Evolutionary conservation across 2,888 invertebrate species (phyloP), one percentile per base, ranked within the genome.

Genomic region (Pandemis heparana): DNA sequence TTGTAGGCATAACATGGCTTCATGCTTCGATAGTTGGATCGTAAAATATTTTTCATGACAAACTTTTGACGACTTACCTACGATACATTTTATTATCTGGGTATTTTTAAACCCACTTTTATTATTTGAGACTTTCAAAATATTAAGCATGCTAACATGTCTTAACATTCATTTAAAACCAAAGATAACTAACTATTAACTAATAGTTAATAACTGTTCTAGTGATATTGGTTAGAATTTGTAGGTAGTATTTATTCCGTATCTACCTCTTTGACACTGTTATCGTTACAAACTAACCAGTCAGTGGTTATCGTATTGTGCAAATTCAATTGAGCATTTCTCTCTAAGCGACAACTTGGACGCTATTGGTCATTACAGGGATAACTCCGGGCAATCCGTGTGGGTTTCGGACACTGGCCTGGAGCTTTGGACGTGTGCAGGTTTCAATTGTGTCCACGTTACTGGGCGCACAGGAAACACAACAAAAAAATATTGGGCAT

Each of bases 251-350:
- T 10, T 12, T 0, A 43, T 43, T 43, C 4, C 43, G 12, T 5
- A 48, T 7, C 48, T 1, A 48, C n/a, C 48, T 1, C 7, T 23
- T 14, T 46, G 18, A 23, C 23, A 63, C 23, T 46, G 46, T 23
- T 63, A 63, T 46, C 10, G 46, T 46, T 23, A 23, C 56, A 23
- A 12, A 56, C 10, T 23, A 56, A 23, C 10, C n/a, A 23, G 23
- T 23, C 56, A 79, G 82, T 80, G 81, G 83, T 81, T 86, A 87
- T 86, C 83, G 83, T 77, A 74, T 75, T 87, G 89, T 89, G 88
- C 87, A 89, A 90, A 90, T 90, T 86, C 82, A 86, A 90, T 87
- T 84, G 87, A 80, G 75, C 82, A 82, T 78, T 83, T 85, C 84
- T 86, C 83, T 86, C 82, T 73, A 81, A 81, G 81, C 81, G 83